Evolutionary conservation across 1,140 invertebrate genomes (phyloP), one percentile per base, ranked within the genome.

Genomic region (Drosophila setifemur): DNA sequence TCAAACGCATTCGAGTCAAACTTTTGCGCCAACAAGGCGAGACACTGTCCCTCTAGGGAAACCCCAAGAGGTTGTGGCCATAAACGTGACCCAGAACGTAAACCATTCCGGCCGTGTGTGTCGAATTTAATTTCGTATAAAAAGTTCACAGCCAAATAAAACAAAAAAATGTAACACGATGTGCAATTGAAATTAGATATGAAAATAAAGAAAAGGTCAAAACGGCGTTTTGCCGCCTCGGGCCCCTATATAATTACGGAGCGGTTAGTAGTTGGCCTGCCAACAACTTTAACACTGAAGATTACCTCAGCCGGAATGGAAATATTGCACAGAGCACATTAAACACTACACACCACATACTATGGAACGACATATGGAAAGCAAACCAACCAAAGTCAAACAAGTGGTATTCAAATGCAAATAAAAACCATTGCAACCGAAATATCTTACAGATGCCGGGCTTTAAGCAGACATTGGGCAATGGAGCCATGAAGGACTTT

Each of bases 221-320:
- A 69, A 70, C 35, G 25, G 25, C 73, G 49, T 37, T 39, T 29
- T 35, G 43, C 28, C 61, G 33, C 8, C 16, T 16, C 14, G 63
- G 12, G 61, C 47, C 23, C 19, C n/a, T n/a, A n/a, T n/a, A 55
- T 72, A 81, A 72, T 82, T 83, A 72, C 77, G 71, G 45, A 75
- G 53, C 53, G 55, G 57, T 81, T 81, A 66, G 71, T 50, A 57
- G 72, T 75, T 79, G 57, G 55, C 35, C 78, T 72, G 60, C 33
- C 52, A 78, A 37, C 53, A 26, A 50, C 40, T 81, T 67, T 40
- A 14, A 25, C 55, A 37, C 18, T 33, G 14, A 14, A 53, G 11
- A 25, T 9, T 25, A 18, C 19, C 42, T 11, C 12, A 12, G 16
- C 11, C 16, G 23, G 3, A 31, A 23, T 14, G 16, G 42, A 28